phyloP scores from a whole-genome alignment of 92 coral and sea anemone species.

The Palythoa caribaeorum region DNA sequence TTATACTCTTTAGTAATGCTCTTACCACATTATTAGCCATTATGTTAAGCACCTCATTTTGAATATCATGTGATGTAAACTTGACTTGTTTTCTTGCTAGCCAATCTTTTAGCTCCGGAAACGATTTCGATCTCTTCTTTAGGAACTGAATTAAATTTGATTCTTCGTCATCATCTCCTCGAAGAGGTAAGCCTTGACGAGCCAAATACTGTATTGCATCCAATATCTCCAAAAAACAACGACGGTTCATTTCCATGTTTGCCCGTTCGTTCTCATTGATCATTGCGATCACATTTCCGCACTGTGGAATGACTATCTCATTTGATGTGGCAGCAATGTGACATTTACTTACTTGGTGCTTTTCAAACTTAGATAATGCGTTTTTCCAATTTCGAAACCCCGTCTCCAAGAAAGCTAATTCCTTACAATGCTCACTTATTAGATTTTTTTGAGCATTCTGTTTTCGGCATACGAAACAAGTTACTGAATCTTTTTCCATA shows the following conservation, averaged over 20 bases:
- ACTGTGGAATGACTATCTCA: conserved; percentile 35
- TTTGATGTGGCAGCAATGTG: conserved; percentile 36
- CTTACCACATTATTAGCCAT: conserved; percentile 50
- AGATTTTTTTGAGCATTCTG: conserved; percentile 37
- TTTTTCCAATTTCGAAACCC: conserved; percentile 34
- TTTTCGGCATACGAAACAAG: conserved; percentile 36
- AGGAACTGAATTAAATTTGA: conserved; percentile 52
- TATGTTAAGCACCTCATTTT: conserved; percentile 50
- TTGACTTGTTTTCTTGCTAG: conserved; percentile 41
- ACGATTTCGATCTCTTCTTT: conserved; percentile 30
- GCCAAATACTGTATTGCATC: conserved; percentile 37
- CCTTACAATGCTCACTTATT: conserved; percentile 38
- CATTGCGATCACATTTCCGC: conserved; percentile 37
- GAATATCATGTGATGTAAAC: conserved; percentile 40
- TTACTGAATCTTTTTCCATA: conserved; percentile 33
- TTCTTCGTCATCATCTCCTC: conserved; percentile 50
- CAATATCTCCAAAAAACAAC: conserved; percentile 34
- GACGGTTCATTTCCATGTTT: conserved; percentile 35
- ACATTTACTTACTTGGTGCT: conserved; percentile 34
- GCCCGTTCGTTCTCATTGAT: conserved; percentile 37
- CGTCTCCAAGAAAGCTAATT: conserved; percentile 38
- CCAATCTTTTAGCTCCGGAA: conserved; percentile 37
- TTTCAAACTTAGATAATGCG: conserved; percentile 33
- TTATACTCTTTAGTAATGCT: conserved; percentile 42
- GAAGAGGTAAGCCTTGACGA: conserved; percentile 46